A percentile compares a stretch with the other conserved stretches of the same genome.
Evolutionary conservation across 2,113 vertebrate species (phyloP).

Genomic region (Microcebus griseorufus): DNA sequence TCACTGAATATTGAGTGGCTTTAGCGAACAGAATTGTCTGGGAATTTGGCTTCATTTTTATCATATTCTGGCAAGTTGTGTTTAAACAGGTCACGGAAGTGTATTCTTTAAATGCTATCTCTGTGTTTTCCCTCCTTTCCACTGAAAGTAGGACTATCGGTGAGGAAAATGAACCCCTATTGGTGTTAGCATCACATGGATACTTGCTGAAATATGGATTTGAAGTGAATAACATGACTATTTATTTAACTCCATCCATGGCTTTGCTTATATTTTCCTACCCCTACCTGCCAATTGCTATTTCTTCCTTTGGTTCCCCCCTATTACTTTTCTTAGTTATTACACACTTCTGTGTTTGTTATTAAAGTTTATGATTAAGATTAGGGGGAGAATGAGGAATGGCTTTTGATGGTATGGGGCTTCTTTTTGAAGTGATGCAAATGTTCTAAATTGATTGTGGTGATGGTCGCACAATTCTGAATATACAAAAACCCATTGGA

Average conservation of each 20-base stretch:
- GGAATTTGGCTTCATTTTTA: background rate
- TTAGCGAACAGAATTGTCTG: background rate
- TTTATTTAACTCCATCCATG: background rate
- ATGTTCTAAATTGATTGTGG: background rate
- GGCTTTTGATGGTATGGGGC: background rate
- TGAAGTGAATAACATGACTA: background rate
- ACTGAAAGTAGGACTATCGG: background rate
- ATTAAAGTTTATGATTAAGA: background rate
- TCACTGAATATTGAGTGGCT: conserved; percentile 9
- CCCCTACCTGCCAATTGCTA: background rate
- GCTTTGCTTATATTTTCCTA: conserved; percentile 1
- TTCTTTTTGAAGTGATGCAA: background rate
- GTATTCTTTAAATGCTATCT: background rate
- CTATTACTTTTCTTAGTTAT: background rate
- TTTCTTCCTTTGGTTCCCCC: background rate
- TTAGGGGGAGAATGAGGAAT: background rate
- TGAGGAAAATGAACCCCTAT: background rate
- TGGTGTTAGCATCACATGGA: background rate
- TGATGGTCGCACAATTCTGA: background rate
- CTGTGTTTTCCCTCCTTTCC: background rate
- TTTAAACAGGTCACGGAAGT: background rate
- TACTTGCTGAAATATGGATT: background rate
- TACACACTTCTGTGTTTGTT: background rate
- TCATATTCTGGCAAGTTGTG: conserved; percentile 20
- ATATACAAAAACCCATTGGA: background rate